A percentile compares a stretch with the other conserved stretches of the same genome.
phyloP scores from a whole-genome alignment of 2,888 invertebrate species.

The Rhagonycha lutea region DNA sequence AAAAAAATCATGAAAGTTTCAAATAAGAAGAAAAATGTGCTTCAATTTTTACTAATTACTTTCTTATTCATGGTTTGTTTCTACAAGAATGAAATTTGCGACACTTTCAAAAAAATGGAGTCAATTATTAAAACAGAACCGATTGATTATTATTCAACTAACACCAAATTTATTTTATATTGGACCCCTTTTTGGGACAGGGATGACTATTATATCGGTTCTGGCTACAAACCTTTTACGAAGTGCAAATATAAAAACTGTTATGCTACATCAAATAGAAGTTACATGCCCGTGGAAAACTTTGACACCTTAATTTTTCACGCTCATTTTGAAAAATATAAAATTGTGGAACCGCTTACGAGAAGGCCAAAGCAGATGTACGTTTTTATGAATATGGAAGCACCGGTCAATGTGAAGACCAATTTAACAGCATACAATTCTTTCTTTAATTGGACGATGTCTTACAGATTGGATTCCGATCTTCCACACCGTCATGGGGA shows the following conservation, averaged over 20 bases:
- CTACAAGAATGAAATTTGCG: no score
- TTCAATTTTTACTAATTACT: no score
- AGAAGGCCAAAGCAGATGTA: slow-evolving; percentile 56
- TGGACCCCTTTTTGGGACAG: slow-evolving; percentile 39
- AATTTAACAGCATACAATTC: slow-evolving; percentile 40
- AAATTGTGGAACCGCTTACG: slow-evolving; percentile 45
- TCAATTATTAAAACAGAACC: no score
- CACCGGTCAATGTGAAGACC: slow-evolving; percentile 44
- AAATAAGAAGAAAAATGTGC: no score
- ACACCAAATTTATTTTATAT: slow-evolving; percentile 33
- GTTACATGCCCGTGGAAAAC: slow-evolving; percentile 47
- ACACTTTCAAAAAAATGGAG: no score
- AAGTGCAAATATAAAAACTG: slow-evolving; percentile 55
- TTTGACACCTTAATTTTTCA: slow-evolving; percentile 63
- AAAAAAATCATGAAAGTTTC: no score
- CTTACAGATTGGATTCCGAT: slow-evolving; percentile 56
- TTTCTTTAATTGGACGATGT: slow-evolving; percentile 64
- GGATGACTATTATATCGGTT: slow-evolving; percentile 34
- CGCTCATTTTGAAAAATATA: slow-evolving; percentile 39
- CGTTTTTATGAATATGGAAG: slow-evolving; percentile 58
- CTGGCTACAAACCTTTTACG: slow-evolving; percentile 36
- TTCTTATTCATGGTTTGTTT: no score
- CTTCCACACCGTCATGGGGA: slow-evolving; percentile 51
- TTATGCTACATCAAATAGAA: slow-evolving; percentile 52
- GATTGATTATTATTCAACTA: no score